These are phyloP conservation scores for Coilia nasus DNA, from an alignment of 2,797 vertebrate species.

Conservation along the genomic window DNA sequence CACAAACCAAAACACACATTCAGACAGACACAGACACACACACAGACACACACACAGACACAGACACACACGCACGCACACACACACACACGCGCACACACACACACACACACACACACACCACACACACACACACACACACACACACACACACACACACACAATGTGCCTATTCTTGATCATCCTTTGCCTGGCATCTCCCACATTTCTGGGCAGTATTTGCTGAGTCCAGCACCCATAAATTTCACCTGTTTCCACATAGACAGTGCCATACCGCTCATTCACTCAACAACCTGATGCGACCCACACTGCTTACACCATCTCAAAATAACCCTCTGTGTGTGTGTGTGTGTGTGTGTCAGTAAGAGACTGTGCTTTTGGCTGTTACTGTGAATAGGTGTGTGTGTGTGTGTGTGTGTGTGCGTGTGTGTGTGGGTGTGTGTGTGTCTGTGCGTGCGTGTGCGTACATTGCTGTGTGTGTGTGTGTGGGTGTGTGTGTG, in stretches of 20 bases:
- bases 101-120: slow-evolving; percentile 40
- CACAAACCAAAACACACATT: background rate
- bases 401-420: background rate
- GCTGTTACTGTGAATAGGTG: background rate
- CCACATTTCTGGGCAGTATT: slow-evolving; percentile 55
- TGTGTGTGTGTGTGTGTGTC: too few relatives aligned
- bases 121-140: background rate
- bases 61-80: slow-evolving; percentile 32
- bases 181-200: slow-evolving; percentile 58
- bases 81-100: slow-evolving; percentile 34
- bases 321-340: background rate
- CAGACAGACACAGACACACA: slow-evolving; percentile 10
- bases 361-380: too few relatives aligned
- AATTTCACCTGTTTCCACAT: slow-evolving; percentile 52
- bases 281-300: slow-evolving; percentile 49
- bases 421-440: slow-evolving; percentile 3
- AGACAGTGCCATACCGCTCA: slow-evolving; percentile 34
- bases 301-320: slow-evolving; percentile 39
- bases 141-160: background rate
- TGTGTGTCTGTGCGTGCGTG: too few relatives aligned
- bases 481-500: too few relatives aligned
- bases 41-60: slow-evolving; percentile 29
- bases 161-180: slow-evolving; percentile 39
- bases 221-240: slow-evolving; percentile 62
- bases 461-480: too few relatives aligned